Conservation (phyloP, 92 coral and sea anemone genomes). For the Meandrina meandrites region DNA sequence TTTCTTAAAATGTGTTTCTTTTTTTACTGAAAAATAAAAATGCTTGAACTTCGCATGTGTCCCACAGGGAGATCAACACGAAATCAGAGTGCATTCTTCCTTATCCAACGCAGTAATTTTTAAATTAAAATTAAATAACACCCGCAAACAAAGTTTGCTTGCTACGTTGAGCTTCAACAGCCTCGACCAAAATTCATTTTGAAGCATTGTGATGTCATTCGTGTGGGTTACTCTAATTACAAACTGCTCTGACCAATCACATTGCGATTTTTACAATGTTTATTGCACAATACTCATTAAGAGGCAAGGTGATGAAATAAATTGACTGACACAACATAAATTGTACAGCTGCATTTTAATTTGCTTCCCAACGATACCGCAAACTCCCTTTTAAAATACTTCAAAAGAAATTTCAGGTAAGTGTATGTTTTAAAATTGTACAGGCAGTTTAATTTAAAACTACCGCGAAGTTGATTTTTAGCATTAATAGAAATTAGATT, state of each 20-base stretch:
- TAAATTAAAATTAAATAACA: too few species aligned
- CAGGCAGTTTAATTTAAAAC: not conserved
- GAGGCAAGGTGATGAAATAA: not conserved
- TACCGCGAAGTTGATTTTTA: not conserved
- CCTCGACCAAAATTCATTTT: not conserved
- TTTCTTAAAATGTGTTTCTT: too few species aligned
- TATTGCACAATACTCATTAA: not conserved
- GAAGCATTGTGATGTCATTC: not conserved
- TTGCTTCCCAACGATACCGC: not conserved
- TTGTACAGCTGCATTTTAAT: not conserved
- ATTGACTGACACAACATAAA: not conserved
- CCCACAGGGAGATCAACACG: too few species aligned
- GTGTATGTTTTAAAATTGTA: not conserved
- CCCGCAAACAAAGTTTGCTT: too few species aligned
- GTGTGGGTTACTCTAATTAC: not conserved
- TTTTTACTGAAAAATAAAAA: too few species aligned
- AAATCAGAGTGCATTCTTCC: too few species aligned
- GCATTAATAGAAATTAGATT: not conserved
- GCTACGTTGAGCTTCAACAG: too few species aligned
- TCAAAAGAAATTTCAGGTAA: not conserved
- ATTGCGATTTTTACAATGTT: not conserved
- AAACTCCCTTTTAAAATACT: not conserved
- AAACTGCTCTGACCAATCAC: not conserved
- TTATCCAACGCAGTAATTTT: too few species aligned
- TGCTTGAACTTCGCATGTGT: too few species aligned